Conservation (phyloP, 2,113 vertebrate species). For the human (Homo sapiens) region DNA sequence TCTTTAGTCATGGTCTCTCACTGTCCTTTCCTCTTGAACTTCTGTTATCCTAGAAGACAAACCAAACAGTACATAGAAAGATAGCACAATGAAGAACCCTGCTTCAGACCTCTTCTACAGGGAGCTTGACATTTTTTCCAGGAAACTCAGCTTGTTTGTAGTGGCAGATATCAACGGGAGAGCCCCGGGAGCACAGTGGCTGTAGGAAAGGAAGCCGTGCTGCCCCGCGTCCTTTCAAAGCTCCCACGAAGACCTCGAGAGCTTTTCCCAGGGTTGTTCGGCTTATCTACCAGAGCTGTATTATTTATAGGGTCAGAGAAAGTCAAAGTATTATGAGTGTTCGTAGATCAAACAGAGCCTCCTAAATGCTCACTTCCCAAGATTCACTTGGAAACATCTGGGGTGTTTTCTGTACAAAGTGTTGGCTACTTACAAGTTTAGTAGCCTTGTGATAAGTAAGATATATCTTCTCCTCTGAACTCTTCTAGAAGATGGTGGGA, state of each 20-base stretch:
- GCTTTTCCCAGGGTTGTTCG: background rate
- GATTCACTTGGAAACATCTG: background rate
- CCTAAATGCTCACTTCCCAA: background rate
- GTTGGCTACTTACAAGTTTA: background rate
- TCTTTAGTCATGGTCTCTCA: background rate
- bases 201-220: background rate
- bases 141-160: conserved; percentile 60
- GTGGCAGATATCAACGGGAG: background rate
- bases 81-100: background rate
- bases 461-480: background rate
- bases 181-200: background rate
- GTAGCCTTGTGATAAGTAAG: background rate
- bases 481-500: background rate
- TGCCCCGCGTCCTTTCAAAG: rapidly evolving
- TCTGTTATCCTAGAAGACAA: conserved; percentile 30
- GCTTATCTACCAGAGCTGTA: background rate
- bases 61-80: background rate
- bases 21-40: background rate
- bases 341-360: background rate
- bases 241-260: background rate
- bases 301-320: background rate
- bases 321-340: background rate
- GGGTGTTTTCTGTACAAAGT: background rate
- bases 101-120: background rate
- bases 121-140: background rate